These are phyloP conservation scores for Drosophila pectinifera DNA, from an alignment of 1,140 invertebrate genomes.

Conservation along the genomic window DNA sequence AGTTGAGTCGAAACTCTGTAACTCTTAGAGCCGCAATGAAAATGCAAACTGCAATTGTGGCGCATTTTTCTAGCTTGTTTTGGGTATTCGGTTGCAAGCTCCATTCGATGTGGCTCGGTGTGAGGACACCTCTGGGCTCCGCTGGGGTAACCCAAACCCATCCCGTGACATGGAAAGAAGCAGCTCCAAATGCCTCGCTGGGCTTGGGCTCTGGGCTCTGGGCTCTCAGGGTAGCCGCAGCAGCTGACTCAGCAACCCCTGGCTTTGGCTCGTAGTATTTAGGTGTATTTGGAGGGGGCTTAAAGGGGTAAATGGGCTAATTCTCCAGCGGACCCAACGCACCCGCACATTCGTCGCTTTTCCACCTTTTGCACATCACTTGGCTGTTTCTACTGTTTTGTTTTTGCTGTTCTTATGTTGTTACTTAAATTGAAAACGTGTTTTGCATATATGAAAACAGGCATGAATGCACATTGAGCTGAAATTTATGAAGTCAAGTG, in stretches of 20 bases:
- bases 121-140: constrained; percentile 41
- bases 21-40: constrained; percentile 11
- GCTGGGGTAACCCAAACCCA: constrained; percentile 59
- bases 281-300: not conserved
- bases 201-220: constrained; percentile 13
- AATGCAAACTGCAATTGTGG: constrained; percentile 65
- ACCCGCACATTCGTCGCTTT: constrained; percentile 29
- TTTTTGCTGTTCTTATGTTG: constrained; percentile 27
- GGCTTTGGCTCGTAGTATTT: constrained; percentile 6
- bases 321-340: constrained; percentile 34
- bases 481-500: constrained; percentile 9
- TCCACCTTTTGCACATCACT: constrained; percentile 32
- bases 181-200: constrained; percentile 50
- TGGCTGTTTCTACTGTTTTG: constrained; percentile 13
- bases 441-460: constrained; percentile 67
- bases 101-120: constrained; percentile 6
- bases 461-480: constrained; percentile 46
- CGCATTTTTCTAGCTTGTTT: constrained; percentile 79
- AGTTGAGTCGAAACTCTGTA: constrained; percentile 8
- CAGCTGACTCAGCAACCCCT: constrained; percentile 40
- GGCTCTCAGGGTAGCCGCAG: constrained; percentile 46
- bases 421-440: constrained; percentile 74
- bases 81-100: constrained; percentile 70
- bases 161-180: constrained; percentile 69
- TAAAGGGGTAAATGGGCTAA: constrained; percentile 7